These are phyloP conservation scores for Erebia ligea DNA, from an alignment of 2,888 invertebrate species.

Conservation along the genomic window DNA sequence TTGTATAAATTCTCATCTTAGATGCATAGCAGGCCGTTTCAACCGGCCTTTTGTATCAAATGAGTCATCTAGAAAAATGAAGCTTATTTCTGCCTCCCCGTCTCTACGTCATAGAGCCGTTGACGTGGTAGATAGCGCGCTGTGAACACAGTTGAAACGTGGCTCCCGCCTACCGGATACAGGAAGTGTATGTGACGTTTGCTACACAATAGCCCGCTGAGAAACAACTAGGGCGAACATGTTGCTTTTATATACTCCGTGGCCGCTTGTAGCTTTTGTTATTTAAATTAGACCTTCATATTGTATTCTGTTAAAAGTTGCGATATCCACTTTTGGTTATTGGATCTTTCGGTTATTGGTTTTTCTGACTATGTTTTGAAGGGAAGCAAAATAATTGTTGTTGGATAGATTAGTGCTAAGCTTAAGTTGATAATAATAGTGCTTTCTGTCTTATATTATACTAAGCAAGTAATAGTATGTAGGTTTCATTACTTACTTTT, in stretches of 20 bases:
- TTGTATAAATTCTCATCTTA: background rate
- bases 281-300: constrained; percentile 9
- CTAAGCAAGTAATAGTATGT: too few species aligned
- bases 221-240: constrained; percentile 43
- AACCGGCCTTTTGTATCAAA: background rate
- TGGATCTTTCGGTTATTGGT: too few species aligned
- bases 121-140: constrained; percentile 39
- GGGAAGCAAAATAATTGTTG: too few species aligned
- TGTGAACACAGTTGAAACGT: constrained; percentile 46
- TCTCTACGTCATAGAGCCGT: constrained; percentile 25
- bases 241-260: constrained; percentile 31
- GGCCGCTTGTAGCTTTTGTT: constrained; percentile 7
- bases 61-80: background rate
- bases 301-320: background rate
- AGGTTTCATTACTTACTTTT: too few species aligned
- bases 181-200: constrained; percentile 62
- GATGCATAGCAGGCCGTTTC: background rate
- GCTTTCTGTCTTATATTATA: too few species aligned
- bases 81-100: background rate
- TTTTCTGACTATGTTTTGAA: too few species aligned
- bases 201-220: constrained; percentile 49
- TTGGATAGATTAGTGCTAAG: too few species aligned
- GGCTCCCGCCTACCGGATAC: constrained; percentile 55
- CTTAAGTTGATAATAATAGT: too few species aligned
- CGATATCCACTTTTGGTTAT: background rate